Evolutionary conservation across 2,113 vertebrate genomes (phyloP), one percentile per base, ranked within the genome.

Genomic region (Indicator indicator): DNA sequence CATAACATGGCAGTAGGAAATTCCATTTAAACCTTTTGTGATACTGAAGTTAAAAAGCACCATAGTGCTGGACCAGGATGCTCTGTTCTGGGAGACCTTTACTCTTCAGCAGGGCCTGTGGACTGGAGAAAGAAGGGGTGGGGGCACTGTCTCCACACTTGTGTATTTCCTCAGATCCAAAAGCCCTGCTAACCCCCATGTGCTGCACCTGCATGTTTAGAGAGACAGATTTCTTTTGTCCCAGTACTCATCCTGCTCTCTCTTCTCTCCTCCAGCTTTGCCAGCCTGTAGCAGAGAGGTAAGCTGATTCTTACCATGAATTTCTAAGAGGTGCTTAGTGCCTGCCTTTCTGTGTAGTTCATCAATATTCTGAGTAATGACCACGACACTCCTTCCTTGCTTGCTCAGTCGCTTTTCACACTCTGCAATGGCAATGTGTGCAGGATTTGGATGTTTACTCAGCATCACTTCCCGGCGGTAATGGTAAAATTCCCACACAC

Each of bases 401-500:
- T 97, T 97, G 83, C 96, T 98, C 80, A 99, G 98, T 5, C 98
- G 97, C 30, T 96, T 96, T 91, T 99, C 99, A 0, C 99, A 99
- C 93, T 99, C 98, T 0, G 99, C 99, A 3, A 99, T 98, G 65
- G 99, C 99, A 1, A 97, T 4, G 60, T 99, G 99, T 0, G 98
- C 99, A 0, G 98, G 89, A 5, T 98, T 99, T 8, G 99, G 99
- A 4, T 96, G 96, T 88, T 98, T 99, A 15, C 91, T 98, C 93
- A 98, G 60, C 80, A 98, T 98, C 84, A 99, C 58, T 65, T 99
- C 98, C 68, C 99, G 97, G 5, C 99, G 98, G 96, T 99, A 98
- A 73, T 99, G 99, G 97, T 99, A 99, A 83, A 99, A 99, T 88
- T 99, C 99, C 99, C 99, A 99, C 16, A 99, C 99, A 1, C 98